Evolutionary conservation across 2,797 vertebrate genomes (phyloP), one percentile per base, ranked within the genome.

Genomic region (Kryptolebias ocellatus): DNA sequence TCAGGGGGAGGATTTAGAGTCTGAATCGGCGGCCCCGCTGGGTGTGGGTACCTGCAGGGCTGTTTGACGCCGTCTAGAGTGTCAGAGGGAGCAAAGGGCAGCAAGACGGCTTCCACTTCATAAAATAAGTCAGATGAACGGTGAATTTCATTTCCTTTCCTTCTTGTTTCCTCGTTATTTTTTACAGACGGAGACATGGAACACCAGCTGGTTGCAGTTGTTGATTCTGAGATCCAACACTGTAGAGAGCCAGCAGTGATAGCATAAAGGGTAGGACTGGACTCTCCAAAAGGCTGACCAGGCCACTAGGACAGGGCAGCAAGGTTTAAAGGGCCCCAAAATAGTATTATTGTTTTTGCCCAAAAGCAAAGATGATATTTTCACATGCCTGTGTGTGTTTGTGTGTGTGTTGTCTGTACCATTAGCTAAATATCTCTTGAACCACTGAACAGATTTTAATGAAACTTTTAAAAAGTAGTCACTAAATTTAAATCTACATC

Each of bases 1-100:
- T 92, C 90, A 89, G 82, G 87, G 87, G 71, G 69, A 85, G 77
- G 85, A 87, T 90, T 90, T 80, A 78, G 67, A 63, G 74, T 39
- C 79, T 76, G 81, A 89, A 85, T 84, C 79, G 77, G 71, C 64
- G 69, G 76, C 66, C 78, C 78, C 77, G 79, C 72, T 78, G 74
- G 60, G 73, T 53, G 58, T 49, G 69, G 73, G 70, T 88, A 83
- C 81, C 83, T 88, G 76, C 50, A 31, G 69, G 67, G 53, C 34
- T 79, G 78, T 80, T 85, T 67, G 57, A 59, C 55, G 42, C 56
- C 28, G 69, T 74, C 77, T 77, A 20, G 37, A 54, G 68, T 83
- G 86, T 77, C 86, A 75, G 55, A 60, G 50, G 15, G 42, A 67
- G 65, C 57, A 76, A 77, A 75, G 65, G 70, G 18, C 60, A 39